These are phyloP conservation scores for Cacatua alba DNA, from an alignment of 2,113 vertebrate species.

Conservation along the genomic window DNA sequence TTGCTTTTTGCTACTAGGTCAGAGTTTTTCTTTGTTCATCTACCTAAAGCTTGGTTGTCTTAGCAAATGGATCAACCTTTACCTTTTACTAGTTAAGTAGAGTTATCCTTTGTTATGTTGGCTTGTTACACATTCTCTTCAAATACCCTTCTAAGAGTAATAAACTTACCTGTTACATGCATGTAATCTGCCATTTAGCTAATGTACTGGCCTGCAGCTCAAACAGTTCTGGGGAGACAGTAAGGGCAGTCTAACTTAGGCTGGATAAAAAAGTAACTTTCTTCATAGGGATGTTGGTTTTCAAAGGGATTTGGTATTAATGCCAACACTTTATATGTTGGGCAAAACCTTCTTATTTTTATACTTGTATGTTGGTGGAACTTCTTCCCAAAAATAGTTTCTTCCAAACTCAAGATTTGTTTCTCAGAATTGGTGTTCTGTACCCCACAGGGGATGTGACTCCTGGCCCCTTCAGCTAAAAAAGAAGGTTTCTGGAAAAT, in stretches of 20 bases:
- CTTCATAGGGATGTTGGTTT: neutral
- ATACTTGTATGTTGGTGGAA: neutral
- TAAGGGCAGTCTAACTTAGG: neutral
- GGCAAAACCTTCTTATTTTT: neutral
- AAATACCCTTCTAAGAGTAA: neutral
- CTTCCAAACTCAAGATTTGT: neutral
- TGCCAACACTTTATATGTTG: neutral
- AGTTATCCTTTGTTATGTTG: neutral
- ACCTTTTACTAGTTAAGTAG: neutral
- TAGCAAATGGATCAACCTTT: neutral
- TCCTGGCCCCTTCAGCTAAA: neutral
- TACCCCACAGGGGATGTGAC: neutral
- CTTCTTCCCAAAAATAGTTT: neutral
- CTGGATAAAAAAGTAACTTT: neutral
- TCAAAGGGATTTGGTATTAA: neutral
- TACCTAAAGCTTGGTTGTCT: neutral
- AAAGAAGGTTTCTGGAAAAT: neutral
- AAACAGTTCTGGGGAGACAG: neutral
- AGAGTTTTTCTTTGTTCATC: neutral
- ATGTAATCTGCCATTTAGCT: neutral
- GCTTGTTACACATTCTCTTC: neutral
- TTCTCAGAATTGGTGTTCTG: neutral
- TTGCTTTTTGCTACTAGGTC: neutral
- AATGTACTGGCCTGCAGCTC: neutral
- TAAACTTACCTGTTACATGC: neutral